Base-by-base conservation (phyloP, 1,140 invertebrate genomes). In the Heterodera carotae region DNA sequence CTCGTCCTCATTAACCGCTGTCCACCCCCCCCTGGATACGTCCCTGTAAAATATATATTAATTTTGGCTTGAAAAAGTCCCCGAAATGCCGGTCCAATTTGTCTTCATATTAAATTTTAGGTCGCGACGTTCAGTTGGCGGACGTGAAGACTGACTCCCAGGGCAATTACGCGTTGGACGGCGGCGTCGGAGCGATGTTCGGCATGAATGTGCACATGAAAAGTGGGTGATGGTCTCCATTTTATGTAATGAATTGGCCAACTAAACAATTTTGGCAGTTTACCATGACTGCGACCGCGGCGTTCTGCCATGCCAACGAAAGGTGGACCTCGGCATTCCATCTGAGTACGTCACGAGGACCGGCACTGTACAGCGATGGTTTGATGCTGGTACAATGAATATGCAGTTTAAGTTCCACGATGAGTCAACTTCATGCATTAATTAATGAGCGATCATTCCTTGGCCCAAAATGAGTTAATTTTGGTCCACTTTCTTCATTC, bases 311-410 rank as follows among this genome's bases (percentile, higher is more conserved):
- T 81, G 80, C 56, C 80, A 81, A 56, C 64, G 80, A 25, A 81
- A 82, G 68, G 82, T 85, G 15, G 77, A 85, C n/a, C 48, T 84
- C 7, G 76, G 72, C 59, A 73, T 84, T n/a, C 83, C 83, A 3
- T 43, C 59, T 27, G 62, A 81, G 31, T 84, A 84, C 67, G 71
- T 85, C n/a, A 78, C 56, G 3, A 72, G 83, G 27, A 62, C 76
- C 7, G 71, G 77, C 31, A 81, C 76, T 53, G 83, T 84, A 7
- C 67, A 75, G 25, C 83, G 84, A 68, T 84, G 79, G 76, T 84
- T 84, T 48, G 83, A 84, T 33, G 83, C 81, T 4, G 83, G 83
- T n/a, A 81, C 79, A 8, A 83, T 84, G 81, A 85, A 84, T 56
- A 84, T 84, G 83, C 48, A 56, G 18, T 22, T 56, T 5, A 56